Evolutionary conservation across 2,888 invertebrate genomes (phyloP), one percentile per base, ranked within the genome.

Genomic region (Limnephilus marmoratus): DNA sequence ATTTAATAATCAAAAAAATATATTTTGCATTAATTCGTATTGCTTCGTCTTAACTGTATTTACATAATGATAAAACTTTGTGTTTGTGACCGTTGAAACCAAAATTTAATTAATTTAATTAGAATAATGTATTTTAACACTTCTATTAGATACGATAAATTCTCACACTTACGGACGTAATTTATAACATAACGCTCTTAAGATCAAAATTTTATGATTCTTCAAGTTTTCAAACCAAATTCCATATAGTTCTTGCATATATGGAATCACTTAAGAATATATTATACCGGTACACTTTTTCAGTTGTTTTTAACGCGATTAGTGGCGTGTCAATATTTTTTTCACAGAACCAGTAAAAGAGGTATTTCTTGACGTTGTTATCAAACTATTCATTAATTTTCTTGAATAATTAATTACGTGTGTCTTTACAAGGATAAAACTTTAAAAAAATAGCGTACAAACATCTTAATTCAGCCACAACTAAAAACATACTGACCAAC

Each of bases 401-500:
- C 68, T 9, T 0, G 7, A 24, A 24, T 68, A 68, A 68, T 68
- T n/a, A 68, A 68, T 24, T 68, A n/a, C 24, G 9, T 24, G 7
- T 24, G 24, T 9, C 7, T 24, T 24, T 68, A 68, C 9, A 68
- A n/a, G 24, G 68, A 68, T 68, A 15, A 49, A 15, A 24, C 68
- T 18, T 7, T 45, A 15, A 53, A 68, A 68, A 68, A 68, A 68
- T 68, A 68, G 24, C 1, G 5, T 34, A 15, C 31, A 45, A 4
- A 49, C 85, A 29, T n/a, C 85, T 45, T 45, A 45, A 12, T 86
- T 45, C 45, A 45, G n/a, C 24, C 7, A 24, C 24, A 86, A 29
- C 85, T 86, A 37, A 86, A 86, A 29, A 45, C 37, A 86, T n/a
- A 86, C 85, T 86, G 49, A 49, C n/a, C 15, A 86, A 86, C 13